phyloP scores from a whole-genome alignment of 2,888 invertebrate species.

The Aricia artaxerxes region DNA sequence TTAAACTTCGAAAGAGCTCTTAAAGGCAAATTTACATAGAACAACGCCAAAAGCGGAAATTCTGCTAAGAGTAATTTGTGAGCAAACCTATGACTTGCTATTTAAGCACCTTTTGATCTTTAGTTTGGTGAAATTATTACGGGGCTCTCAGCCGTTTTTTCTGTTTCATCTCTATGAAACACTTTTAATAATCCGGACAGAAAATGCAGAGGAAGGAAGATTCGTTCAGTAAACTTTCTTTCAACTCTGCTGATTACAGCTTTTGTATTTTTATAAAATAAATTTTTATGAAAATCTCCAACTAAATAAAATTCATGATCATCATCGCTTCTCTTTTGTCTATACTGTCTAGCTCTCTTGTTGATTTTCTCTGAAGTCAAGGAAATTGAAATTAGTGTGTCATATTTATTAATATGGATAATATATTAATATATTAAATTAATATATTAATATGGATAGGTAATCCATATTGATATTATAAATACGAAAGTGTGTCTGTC shows the following conservation, averaged over 20 bases:
- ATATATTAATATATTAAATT: no score
- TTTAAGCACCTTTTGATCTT: constrained; percentile 29
- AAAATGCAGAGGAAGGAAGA: constrained; percentile 3
- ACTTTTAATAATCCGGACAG: constrained; percentile 12
- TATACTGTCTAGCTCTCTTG: no score
- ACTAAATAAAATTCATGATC: not conserved
- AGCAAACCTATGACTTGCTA: constrained; percentile 21
- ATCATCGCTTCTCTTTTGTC: not conserved
- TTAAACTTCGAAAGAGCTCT: not conserved
- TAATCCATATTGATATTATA: no score
- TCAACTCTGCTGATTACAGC: constrained; percentile 3
- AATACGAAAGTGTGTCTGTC: no score
- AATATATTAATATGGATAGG: no score
- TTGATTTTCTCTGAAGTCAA: no score
- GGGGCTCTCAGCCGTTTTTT: constrained; percentile 1
- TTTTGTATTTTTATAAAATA: constrained; percentile 11
- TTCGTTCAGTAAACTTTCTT: constrained; percentile 22
- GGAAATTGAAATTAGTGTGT: no score
- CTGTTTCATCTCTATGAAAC: constrained; percentile 22
- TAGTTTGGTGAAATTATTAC: constrained; percentile 24
- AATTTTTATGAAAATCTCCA: not conserved
- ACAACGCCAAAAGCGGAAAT: not conserved
- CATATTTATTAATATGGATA: no score
- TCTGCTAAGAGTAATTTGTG: not conserved
- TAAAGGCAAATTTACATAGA: constrained; percentile 15